Evolutionary conservation across 2,888 invertebrate species (phyloP).

Genomic region (Thumatha senex): DNA sequence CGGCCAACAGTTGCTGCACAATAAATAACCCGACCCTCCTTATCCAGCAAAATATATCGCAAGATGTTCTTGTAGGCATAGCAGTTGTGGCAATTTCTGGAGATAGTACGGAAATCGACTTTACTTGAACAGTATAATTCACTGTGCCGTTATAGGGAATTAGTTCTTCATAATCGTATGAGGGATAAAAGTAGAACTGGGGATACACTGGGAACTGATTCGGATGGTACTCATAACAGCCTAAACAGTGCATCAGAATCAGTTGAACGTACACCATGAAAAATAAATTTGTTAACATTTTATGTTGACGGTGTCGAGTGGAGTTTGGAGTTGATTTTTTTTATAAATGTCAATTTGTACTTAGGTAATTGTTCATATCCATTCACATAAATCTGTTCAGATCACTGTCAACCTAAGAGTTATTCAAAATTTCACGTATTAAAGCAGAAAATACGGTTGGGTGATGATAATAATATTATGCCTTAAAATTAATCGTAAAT

Average conservation of each 20-base stretch:
- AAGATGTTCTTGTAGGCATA: slow-evolving; percentile 23
- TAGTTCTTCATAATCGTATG: slow-evolving; percentile 8
- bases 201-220: slow-evolving; percentile 20
- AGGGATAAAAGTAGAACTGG: slow-evolving; percentile 10
- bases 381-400: too few relatives aligned
- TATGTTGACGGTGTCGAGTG: neutral
- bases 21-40: slow-evolving; percentile 56
- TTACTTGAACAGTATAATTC: slow-evolving; percentile 2
- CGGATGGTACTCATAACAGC: slow-evolving; percentile 20
- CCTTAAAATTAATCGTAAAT: too few relatives aligned
- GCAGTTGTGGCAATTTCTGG: slow-evolving; percentile 11
- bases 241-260: neutral
- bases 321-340: neutral
- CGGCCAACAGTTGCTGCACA: slow-evolving; percentile 56
- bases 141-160: slow-evolving; percentile 2
- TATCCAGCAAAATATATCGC: slow-evolving; percentile 60
- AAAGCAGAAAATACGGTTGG: too few relatives aligned
- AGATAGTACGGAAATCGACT: neutral
- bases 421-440: too few relatives aligned
- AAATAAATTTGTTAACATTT: neutral
- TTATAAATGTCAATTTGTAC: too few relatives aligned
- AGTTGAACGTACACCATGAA: neutral
- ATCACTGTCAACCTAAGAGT: too few relatives aligned
- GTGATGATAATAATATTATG: too few relatives aligned
- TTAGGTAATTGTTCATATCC: too few relatives aligned